Evolutionary conservation across 2,888 invertebrate genomes (phyloP), one percentile per base, ranked within the genome.

Genomic region (Lasioglossum zephyrum): DNA sequence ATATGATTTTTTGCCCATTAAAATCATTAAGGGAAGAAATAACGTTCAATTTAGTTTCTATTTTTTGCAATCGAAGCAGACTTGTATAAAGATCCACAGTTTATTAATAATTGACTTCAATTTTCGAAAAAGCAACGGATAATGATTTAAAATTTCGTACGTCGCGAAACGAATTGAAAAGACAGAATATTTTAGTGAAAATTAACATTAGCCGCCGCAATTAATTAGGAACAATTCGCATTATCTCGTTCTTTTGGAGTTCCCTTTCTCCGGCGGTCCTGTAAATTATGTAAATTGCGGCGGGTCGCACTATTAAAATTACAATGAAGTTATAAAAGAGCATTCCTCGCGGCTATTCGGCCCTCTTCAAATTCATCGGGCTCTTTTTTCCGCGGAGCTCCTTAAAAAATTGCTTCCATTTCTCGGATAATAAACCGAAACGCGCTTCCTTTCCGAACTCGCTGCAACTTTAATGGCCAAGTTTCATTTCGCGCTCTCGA

Each of bases 251-350:
- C 47, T 39, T 49, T 13, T 18, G 5, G 31, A 69, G n/a, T n/a
- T 49, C 49, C 6, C 39, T 39, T 53, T 53, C 49, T 26, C 18
- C n/a, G 11, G 6, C 16, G 41, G 57, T 8, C 18, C 26, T 57
- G 57, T 22, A 41, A 75, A 75, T 44, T 75, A 60, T 44, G 16
- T n/a, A 31, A 53, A 44, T 53, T 44, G 31, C 76, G 69, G 53
- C 53, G 75, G 31, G 11, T 80, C 31, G 53, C 75, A 69, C n/a
- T 41, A 79, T 63, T 69, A 41, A 70, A 70, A 60, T 63, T 44
- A 73, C 47, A 63, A 44, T n/a, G 11, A 13, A 63, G 16, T 13
- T 9, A 47, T 22, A 47, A 73, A 36, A n/a, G 31, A 31, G 31
- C 39, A 63, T 79, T 73, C 22, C 4, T 36, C 36, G 41, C 31